Evolutionary conservation across 2,113 vertebrate genomes (phyloP).

Genomic region (Beaufortia kweichowensis): DNA sequence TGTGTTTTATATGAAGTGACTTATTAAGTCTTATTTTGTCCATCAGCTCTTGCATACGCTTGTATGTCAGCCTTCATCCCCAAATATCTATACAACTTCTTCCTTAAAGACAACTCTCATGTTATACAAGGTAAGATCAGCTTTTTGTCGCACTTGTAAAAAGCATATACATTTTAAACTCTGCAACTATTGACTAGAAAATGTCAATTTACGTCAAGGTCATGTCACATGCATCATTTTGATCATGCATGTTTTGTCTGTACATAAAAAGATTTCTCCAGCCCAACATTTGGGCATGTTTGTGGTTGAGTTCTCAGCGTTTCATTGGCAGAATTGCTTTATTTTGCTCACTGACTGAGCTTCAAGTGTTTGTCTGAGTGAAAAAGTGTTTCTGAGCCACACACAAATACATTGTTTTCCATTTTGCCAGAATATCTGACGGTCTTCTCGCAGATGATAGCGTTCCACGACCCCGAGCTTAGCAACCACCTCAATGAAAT

Average conservation of each 20-base stretch:
- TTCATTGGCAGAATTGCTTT: constrained; percentile 1
- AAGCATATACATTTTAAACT: neutral
- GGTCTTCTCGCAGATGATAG: constrained; percentile 98
- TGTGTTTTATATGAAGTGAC: neutral
- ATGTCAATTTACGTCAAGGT: neutral
- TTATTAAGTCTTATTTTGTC: neutral
- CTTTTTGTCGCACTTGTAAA: neutral
- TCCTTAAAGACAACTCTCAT: constrained; percentile 98
- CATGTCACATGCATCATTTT: neutral
- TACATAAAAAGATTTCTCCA: neutral
- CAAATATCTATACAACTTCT: constrained; percentile 98
- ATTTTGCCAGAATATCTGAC: constrained; percentile 90
- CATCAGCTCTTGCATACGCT: constrained; percentile 89
- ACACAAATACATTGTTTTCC: constrained; percentile 18
- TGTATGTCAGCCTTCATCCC: constrained; percentile 99
- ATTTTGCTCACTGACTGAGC: constrained; percentile 7
- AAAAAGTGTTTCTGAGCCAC: neutral
- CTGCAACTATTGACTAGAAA: neutral
- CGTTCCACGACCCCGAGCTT: constrained; percentile 97
- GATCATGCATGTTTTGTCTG: neutral
- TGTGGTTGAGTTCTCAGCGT: constrained; percentile 19
- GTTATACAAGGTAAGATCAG: constrained; percentile 94
- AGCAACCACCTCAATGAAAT: constrained; percentile 99
- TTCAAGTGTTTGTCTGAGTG: constrained; percentile 15
- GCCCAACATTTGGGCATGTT: constrained; percentile 20